Base-by-base conservation (phyloP, 2,888 invertebrate genomes). In the Cheilosia impressa region DNA sequence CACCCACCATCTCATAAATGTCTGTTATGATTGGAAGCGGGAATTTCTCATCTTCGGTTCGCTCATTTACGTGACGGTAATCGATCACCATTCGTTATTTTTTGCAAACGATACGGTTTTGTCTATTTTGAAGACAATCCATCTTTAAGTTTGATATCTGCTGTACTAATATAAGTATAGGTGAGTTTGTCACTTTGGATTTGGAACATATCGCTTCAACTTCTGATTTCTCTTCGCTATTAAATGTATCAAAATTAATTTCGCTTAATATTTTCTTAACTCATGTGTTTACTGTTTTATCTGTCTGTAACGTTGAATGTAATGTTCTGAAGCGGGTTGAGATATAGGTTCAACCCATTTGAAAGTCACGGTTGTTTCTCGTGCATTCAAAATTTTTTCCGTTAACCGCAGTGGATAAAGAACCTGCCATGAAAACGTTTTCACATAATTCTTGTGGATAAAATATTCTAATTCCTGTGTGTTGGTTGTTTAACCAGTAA, bases 371-470 rank as follows among this genome's bases (percentile, higher is more conserved):
- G 0, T 3, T 2, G n/a, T 9, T 19, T 50, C 58, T 19, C 58
- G 38, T 3, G 58, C 13, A 22, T 58, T 58, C 22, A 41, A 4
- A 10, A 52, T 52, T 24, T 24, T 52, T 52, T 10, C 52, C 52
- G 7, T n/a, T 22, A 10, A 10, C 24, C 1, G n/a, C n/a, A 7
- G 5, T 38, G 2, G 41, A 41, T 10, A 41, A 17, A 0, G 58
- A 58, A 3, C 58, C 17, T 19, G 58, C 58, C 41, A 58, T 58
- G 19, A 58, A 58, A 6, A 57, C 34, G 5, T 17, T 9, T 57
- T 57, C 34, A 17, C 34, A 57, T 5, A 57, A 7, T 31, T 31
- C 31, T 57, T 57, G 15, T 57, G 43, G n/a, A 15, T 43, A 13
- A 10, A 43, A 43, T 43, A 43, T n/a, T 9, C 15, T 13, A n/a